phyloP scores from a whole-genome alignment of 2,797 vertebrate species.

The Crenichthys baileyi region DNA sequence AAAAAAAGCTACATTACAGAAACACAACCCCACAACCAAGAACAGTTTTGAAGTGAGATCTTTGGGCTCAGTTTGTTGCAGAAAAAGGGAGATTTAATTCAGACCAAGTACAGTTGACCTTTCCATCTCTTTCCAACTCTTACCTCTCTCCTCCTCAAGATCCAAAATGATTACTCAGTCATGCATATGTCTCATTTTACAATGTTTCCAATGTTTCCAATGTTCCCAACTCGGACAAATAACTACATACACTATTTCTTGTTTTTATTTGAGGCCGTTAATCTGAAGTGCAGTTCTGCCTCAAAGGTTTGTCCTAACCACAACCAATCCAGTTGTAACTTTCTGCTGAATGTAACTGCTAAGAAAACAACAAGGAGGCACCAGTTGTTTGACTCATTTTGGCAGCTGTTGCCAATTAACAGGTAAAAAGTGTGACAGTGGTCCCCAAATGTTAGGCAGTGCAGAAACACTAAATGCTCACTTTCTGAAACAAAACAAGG shows the following conservation, averaged over 20 bases:
- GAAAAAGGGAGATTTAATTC: constrained; percentile 56
- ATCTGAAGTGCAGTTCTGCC: constrained; percentile 6
- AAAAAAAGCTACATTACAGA: constrained; percentile 41
- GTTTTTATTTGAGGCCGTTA: constrained; percentile 28
- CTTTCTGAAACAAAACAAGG: constrained; percentile 45
- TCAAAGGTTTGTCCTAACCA: constrained; percentile 7
- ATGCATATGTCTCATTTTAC: constrained; percentile 24
- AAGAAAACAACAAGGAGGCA: constrained; percentile 40
- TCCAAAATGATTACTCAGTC: constrained; percentile 51
- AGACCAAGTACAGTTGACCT: constrained; percentile 61
- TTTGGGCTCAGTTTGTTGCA: constrained; percentile 56
- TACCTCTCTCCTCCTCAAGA: constrained; percentile 34
- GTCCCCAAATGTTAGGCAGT: constrained; percentile 26
- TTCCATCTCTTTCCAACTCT: constrained; percentile 63
- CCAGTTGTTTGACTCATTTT: constrained; percentile 34
- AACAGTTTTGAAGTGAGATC: constrained; percentile 51
- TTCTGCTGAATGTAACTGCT: constrained; percentile 27
- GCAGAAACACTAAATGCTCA: constrained; percentile 39
- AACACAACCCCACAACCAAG: constrained; percentile 10
- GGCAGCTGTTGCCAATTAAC: constrained; percentile 36
- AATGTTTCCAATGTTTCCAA: background rate
- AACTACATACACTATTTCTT: constrained; percentile 5
- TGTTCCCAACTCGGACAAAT: constrained; percentile 13
- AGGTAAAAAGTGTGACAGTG: constrained; percentile 34
- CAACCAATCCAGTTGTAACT: constrained; percentile 7